Percentiles rank a stretch among this genome's conserved stretches.
Conservation (phyloP, 2,113 vertebrate genomes). For the Barnardius zonarius region DNA sequence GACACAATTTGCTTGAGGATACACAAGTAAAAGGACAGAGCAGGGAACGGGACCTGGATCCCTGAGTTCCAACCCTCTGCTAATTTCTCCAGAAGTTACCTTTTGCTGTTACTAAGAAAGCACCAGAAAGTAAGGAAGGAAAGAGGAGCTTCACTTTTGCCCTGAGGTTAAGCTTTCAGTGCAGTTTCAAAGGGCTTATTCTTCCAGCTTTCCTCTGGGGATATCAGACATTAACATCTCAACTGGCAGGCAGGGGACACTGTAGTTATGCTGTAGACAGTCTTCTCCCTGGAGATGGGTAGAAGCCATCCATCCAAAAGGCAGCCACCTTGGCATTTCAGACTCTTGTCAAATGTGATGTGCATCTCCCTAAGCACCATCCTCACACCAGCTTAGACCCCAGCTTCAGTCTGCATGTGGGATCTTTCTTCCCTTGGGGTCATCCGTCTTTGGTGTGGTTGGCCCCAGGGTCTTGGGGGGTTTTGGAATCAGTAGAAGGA, state of each 20-base stretch:
- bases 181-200: background rate
- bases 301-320: conserved; percentile 27
- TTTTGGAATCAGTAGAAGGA: background rate
- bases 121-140: background rate
- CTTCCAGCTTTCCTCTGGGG: background rate
- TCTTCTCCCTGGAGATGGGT: conserved; percentile 10
- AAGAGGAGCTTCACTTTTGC: background rate
- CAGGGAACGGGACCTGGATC: background rate
- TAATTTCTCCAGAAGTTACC: background rate
- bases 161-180: background rate
- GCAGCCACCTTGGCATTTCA: conserved; percentile 28
- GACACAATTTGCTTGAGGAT: background rate
- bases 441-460: background rate
- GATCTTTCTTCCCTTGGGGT: background rate
- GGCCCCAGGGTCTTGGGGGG: background rate
- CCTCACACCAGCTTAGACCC: background rate
- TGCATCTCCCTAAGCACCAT: background rate
- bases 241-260: background rate
- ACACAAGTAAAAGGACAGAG: background rate
- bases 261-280: background rate
- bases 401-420: background rate
- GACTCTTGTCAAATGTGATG: background rate
- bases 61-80: background rate
- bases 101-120: background rate
- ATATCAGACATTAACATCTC: background rate